Percentiles rank a stretch among this genome's conserved stretches.
phyloP scores from a whole-genome alignment of 2,888 invertebrate genomes.

The Drosophila colorata region DNA sequence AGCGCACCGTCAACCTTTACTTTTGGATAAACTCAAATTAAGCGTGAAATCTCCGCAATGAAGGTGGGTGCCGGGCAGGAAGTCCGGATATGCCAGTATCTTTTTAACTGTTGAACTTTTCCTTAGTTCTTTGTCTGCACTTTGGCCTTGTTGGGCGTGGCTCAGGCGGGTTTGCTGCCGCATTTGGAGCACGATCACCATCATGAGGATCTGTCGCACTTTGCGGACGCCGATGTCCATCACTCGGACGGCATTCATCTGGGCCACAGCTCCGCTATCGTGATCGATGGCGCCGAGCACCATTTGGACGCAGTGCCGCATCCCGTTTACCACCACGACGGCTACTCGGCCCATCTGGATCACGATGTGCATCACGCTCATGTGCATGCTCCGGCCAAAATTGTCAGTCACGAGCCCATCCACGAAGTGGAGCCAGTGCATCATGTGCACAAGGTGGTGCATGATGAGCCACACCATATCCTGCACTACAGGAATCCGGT shows the following conservation, averaged over 20 bases:
- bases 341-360: slow-evolving; percentile 67
- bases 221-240: slow-evolving; percentile 72
- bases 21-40: slow-evolving; percentile 78
- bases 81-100: background rate
- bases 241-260: slow-evolving; percentile 78
- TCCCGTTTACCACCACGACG: slow-evolving; percentile 77
- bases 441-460: slow-evolving; percentile 83
- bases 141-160: slow-evolving; percentile 79
- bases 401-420: slow-evolving; percentile 83
- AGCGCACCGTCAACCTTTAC: slow-evolving; percentile 59
- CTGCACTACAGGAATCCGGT: slow-evolving; percentile 82
- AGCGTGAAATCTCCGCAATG: slow-evolving; percentile 83
- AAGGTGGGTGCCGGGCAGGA: slow-evolving; percentile 71
- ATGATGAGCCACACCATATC: slow-evolving; percentile 84
- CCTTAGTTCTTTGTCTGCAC: slow-evolving; percentile 80
- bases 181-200: slow-evolving; percentile 73
- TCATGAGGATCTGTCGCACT: slow-evolving; percentile 67
- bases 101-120: slow-evolving; percentile 8
- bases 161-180: slow-evolving; percentile 80
- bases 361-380: slow-evolving; percentile 65
- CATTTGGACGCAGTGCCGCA: slow-evolving; percentile 61
- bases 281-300: slow-evolving; percentile 77
- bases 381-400: slow-evolving; percentile 72
- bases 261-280: slow-evolving; percentile 81
- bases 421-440: slow-evolving; percentile 83